Evolutionary conservation across 2,113 vertebrate species (phyloP).

Genomic region (Chloropsis cyanopogon): DNA sequence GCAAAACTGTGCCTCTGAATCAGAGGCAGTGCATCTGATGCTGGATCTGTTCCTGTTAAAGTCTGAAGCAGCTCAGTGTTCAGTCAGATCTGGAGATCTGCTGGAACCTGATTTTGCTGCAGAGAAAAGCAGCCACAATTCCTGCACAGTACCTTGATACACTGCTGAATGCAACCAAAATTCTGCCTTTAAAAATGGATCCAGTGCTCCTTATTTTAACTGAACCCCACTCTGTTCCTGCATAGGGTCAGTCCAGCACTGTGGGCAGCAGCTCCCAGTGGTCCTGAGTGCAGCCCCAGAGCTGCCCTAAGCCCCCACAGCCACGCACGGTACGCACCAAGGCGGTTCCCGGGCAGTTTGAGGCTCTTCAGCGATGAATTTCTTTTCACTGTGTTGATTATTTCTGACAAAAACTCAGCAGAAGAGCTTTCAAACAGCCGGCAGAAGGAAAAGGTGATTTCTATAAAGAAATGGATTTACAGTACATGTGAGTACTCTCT

Average conservation of each 20-base stretch:
- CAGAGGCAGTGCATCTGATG: not conserved
- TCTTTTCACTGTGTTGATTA: conserved; percentile 79
- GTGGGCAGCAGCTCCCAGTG: not conserved
- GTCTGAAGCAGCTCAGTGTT: not conserved
- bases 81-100: not conserved
- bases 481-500: not conserved
- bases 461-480: conserved; percentile 63
- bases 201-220: not conserved
- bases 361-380: conserved; percentile 82
- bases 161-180: not conserved
- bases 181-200: not conserved
- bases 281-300: not conserved
- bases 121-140: not conserved
- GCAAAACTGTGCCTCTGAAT: not conserved
- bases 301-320: not conserved
- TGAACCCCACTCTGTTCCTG: not conserved
- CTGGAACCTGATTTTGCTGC: not conserved
- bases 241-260: not conserved
- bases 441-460: conserved; percentile 85
- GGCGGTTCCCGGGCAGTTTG: conserved; percentile 85
- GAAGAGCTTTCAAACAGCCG: conserved; percentile 86
- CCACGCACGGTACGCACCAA: conserved; percentile 72
- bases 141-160: not conserved
- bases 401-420: conserved; percentile 74
- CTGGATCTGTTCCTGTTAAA: not conserved